Base-by-base conservation (phyloP, 1,140 invertebrate species). In the Drosophila sturtevanti region DNA sequence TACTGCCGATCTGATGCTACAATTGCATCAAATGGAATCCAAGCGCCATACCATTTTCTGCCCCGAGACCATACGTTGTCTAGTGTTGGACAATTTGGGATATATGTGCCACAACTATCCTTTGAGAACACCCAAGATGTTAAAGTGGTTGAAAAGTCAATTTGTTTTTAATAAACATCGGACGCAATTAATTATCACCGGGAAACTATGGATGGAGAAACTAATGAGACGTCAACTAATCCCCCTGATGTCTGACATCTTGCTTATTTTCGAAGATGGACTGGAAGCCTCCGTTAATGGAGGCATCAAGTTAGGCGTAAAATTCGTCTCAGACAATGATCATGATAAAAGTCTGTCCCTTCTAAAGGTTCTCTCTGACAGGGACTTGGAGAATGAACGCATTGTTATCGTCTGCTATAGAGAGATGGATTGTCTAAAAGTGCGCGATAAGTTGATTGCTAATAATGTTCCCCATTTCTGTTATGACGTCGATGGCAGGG, bases 211-310 rank as follows among this genome's bases (percentile, higher is more conserved):
- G 84, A 62, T 44, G 9, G 55, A 58, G 1, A 1, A 22, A 1
- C 4, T 75, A 18, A 66, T 81, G 59, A 41, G 18, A 3, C 11
- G 41, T 5, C 16, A 11, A 2, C 0, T 90, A 2, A 34, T 90
- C 9, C 16, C 10, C 0, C 56, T 38, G 11, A 16, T 79, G 0
- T 60, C 70, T 14, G 65, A 90, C 62, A 14, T 72, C 0, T 60
- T 89, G 2, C 18, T 91, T 0, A 1, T 81, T 4, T 79, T 91
- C 5, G 75, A 77, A n/a, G 89, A 91, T n/a, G 68, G 77, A 6
- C 3, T 91, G 9, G 89, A 91, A 44, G 89, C 89, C 0, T 37
- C 52, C 2, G 10, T 73, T 1, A 79, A 64, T 27, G 35, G 34
- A 0, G 61, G 38, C 6, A 38, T 72, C 2, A 56, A 35, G 1